Evolutionary conservation across 2,888 invertebrate genomes (phyloP).

Genomic region (Zele albiditarsus): DNA sequence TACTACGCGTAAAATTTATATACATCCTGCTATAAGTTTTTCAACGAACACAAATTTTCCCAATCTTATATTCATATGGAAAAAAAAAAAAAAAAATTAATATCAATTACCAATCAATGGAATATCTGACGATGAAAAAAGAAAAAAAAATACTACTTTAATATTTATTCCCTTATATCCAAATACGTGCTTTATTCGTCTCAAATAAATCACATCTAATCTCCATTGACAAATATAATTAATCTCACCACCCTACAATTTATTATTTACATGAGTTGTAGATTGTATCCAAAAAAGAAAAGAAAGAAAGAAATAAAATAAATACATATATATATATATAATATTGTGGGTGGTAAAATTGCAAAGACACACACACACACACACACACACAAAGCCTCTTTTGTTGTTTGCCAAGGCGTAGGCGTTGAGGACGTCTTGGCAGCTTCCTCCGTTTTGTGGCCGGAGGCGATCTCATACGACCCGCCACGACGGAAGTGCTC

Average conservation of each 20-base stretch:
- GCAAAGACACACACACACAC: not conserved
- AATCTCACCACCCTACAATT: not conserved
- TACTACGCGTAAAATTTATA: too few relatives aligned
- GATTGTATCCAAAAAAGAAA: not conserved
- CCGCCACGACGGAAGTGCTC: conserved; percentile 55
- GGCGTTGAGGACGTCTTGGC: conserved; percentile 69
- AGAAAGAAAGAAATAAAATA: conserved; percentile 37
- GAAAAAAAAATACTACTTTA: too few relatives aligned
- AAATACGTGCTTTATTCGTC: too few relatives aligned
- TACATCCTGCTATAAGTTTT: too few relatives aligned
- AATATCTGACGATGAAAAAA: too few relatives aligned
- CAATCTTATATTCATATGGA: too few relatives aligned
- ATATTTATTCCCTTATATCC: too few relatives aligned
- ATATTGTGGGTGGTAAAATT: not conserved
- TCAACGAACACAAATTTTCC: too few relatives aligned
- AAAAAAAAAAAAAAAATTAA: too few relatives aligned
- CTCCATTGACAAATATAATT: not conserved
- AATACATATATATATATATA: conserved; percentile 43
- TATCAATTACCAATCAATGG: too few relatives aligned
- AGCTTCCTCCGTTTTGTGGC: conserved; percentile 65
- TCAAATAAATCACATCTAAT: too few relatives aligned
- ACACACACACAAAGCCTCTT: conserved; percentile 45
- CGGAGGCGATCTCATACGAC: conserved; percentile 51
- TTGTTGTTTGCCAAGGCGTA: conserved; percentile 57
- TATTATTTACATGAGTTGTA: not conserved